Evolutionary conservation across 2,113 vertebrate genomes (phyloP).

Genomic region (Haliaeetus leucogaster): DNA sequence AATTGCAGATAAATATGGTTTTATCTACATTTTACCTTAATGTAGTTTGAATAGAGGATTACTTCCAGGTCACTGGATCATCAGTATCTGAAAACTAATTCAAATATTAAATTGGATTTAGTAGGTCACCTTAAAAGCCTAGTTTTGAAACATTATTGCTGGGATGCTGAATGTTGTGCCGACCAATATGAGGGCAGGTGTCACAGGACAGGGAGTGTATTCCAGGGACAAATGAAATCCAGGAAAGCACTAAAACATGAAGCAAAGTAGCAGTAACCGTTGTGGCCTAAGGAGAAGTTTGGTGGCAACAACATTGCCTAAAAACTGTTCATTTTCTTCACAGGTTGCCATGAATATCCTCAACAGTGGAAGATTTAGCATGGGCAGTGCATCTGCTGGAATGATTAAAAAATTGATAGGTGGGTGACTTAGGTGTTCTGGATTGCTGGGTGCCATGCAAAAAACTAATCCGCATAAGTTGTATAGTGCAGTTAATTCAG

Average conservation of each 20-base stretch:
- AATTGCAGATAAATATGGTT: background rate
- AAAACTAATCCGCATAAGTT: background rate
- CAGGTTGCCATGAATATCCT: constrained; percentile 96
- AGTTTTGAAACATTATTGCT: background rate
- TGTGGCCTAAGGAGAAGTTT: accelerated
- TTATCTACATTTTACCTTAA: background rate
- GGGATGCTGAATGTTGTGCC: background rate
- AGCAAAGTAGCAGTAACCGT: background rate
- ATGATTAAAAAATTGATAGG: constrained; percentile 94
- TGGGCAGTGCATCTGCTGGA: constrained; percentile 88
- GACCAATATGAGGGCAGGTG: background rate
- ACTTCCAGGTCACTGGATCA: background rate
- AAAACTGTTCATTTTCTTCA: background rate
- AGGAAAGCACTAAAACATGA: background rate
- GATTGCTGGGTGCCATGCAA: background rate
- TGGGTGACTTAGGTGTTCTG: constrained; percentile 43
- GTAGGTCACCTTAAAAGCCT: background rate
- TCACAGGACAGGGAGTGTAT: background rate
- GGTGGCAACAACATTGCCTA: background rate
- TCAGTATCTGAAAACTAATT: background rate
- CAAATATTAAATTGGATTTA: background rate
- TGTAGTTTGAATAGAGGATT: background rate
- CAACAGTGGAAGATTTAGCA: constrained; percentile 92
- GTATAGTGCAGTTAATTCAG: background rate
- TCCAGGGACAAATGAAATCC: background rate